These are phyloP conservation scores for Cheilinus undulatus DNA, from an alignment of 2,113 vertebrate species.

Conservation along the genomic window DNA sequence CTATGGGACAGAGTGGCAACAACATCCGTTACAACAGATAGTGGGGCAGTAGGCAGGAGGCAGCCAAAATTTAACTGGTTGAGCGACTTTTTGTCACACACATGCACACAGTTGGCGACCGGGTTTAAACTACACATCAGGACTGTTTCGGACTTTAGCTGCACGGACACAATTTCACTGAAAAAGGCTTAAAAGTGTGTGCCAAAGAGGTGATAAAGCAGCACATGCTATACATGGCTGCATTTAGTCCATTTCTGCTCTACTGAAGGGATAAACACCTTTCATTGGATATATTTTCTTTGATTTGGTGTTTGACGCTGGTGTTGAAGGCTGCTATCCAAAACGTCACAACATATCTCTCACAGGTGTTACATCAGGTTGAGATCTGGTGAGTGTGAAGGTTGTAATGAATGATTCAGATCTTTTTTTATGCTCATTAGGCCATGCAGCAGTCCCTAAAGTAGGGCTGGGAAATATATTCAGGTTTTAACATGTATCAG, in stretches of 20 bases:
- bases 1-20: slow-evolving; percentile 71
- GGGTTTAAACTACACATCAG: slow-evolving; percentile 19
- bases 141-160: slow-evolving; percentile 7
- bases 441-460: not conserved
- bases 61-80: slow-evolving; percentile 53
- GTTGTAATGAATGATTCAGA: not conserved
- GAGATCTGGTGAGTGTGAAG: not conserved
- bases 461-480: no score
- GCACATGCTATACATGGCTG: not conserved
- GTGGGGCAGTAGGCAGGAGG: slow-evolving; percentile 43
- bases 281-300: not conserved
- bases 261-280: not conserved
- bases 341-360: not conserved
- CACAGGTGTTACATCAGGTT: not conserved
- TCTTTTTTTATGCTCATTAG: slow-evolving; percentile 26
- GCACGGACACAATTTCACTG: not conserved
- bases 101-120: slow-evolving; percentile 14
- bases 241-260: not conserved
- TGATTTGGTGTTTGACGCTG: not conserved
- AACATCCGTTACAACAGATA: slow-evolving; percentile 72
- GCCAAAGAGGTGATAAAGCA: slow-evolving; percentile 8
- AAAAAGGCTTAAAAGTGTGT: not conserved
- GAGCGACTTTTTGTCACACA: slow-evolving; percentile 37
- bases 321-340: not conserved
- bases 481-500: no score